Conservation (phyloP, 2,113 vertebrate species). For the Ploceus nigricollis region DNA sequence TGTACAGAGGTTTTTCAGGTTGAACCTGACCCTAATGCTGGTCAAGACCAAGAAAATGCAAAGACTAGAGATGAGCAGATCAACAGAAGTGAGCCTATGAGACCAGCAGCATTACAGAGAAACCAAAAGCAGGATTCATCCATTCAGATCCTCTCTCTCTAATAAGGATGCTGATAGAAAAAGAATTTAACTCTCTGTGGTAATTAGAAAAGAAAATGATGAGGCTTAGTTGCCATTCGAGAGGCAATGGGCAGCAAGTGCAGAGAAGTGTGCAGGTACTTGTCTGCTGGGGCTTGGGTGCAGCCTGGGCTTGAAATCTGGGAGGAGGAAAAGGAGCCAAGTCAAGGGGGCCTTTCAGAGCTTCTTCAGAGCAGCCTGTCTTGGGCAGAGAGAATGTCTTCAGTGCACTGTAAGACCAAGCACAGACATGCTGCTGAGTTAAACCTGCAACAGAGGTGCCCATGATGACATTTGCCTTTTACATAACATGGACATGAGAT, state of each 20-base stretch:
- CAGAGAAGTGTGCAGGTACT: not conserved
- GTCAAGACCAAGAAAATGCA: not conserved
- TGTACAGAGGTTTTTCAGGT: not conserved
- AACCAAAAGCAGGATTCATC: not conserved
- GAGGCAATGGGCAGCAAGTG: not conserved
- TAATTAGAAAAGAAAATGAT: not conserved
- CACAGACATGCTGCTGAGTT: not conserved
- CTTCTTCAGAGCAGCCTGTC: not conserved
- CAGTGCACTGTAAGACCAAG: not conserved
- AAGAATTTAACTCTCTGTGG: not conserved
- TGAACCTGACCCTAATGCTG: not conserved
- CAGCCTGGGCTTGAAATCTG: not conserved
- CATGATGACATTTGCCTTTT: not conserved
- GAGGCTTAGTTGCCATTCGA: not conserved
- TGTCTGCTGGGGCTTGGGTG: not conserved
- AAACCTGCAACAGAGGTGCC: not conserved
- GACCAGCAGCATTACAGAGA: not conserved
- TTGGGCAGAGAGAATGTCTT: not conserved
- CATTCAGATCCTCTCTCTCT: not conserved
- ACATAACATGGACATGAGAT: not conserved
- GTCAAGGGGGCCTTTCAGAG: not conserved
- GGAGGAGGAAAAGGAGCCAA: not conserved
- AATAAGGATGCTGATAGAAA: not conserved
- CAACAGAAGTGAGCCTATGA: not conserved
- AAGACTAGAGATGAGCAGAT: not conserved